A percentile compares a stretch with the other conserved stretches of the same genome.
Conservation (phyloP, 2,888 invertebrate genomes). For the Cryptus viduatorius region DNA sequence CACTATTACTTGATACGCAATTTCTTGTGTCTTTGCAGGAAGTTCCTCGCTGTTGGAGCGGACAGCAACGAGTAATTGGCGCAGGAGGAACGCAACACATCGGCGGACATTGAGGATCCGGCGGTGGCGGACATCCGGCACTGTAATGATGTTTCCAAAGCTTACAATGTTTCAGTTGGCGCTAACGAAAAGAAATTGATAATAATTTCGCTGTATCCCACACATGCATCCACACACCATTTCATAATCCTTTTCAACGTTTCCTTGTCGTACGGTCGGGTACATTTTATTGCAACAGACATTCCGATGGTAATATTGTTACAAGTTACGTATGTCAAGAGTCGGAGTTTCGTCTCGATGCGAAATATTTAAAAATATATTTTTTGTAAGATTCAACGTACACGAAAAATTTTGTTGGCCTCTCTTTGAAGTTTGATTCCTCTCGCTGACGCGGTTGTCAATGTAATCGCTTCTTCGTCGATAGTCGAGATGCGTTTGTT, state of each 20-base stretch:
- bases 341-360: background rate
- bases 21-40: constrained; percentile 11
- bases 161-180: background rate
- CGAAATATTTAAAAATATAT: too few relatives aligned
- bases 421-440: background rate
- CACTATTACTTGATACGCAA: background rate
- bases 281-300: constrained; percentile 72
- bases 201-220: background rate
- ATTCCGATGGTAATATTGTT: constrained; percentile 35
- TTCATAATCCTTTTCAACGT: constrained; percentile 65
- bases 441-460: background rate
- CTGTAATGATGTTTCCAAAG: constrained; percentile 52
- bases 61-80: constrained; percentile 59
- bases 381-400: background rate
- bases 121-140: constrained; percentile 68
- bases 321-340: background rate
- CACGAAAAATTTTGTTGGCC: constrained; percentile 13
- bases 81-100: constrained; percentile 60
- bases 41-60: constrained; percentile 27
- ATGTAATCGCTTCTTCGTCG: background rate
- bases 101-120: constrained; percentile 72
- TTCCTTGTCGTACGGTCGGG: constrained; percentile 64
- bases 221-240: constrained; percentile 58
- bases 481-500: constrained; percentile 1
- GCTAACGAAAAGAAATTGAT: background rate